Evolutionary conservation across 2,797 vertebrate genomes (phyloP).

Genomic region (Danio kyathit): DNA sequence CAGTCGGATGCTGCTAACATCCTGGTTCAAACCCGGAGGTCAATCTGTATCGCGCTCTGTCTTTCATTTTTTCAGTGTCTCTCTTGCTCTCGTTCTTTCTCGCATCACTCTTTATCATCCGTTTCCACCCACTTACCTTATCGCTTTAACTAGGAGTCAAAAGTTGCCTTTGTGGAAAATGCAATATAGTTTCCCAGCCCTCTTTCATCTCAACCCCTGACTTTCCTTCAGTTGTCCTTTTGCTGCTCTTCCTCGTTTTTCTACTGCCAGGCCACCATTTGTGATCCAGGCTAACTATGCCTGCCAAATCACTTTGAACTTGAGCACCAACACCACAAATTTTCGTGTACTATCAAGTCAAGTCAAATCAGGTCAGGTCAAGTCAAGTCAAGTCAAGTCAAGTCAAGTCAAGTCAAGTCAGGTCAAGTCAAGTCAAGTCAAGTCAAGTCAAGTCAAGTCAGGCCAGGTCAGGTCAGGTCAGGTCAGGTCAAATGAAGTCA

Average conservation of each 20-base stretch:
- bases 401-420: too few species aligned
- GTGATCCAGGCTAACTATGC: not conserved
- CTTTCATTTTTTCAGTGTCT: slow-evolving; percentile 51
- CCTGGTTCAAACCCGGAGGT: slow-evolving; percentile 65
- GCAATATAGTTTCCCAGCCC: not conserved
- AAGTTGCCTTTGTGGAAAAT: slow-evolving; percentile 22
- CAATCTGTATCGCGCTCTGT: slow-evolving; percentile 54
- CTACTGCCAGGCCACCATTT: slow-evolving; percentile 28
- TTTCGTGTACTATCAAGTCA: not conserved
- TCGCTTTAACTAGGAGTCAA: slow-evolving; percentile 1
- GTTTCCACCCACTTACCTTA: slow-evolving; percentile 49
- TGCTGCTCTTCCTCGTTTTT: slow-evolving; percentile 13
- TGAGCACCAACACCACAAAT: slow-evolving; percentile 9
- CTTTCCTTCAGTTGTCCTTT: not conserved
- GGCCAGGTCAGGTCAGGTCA: too few species aligned
- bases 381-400: too few species aligned
- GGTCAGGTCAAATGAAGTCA: too few species aligned
- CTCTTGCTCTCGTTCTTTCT: slow-evolving; percentile 52
- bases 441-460: too few species aligned
- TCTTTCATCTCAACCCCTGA: slow-evolving; percentile 13
- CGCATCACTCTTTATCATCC: slow-evolving; percentile 45
- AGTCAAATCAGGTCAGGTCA: too few species aligned
- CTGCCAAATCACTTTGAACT: slow-evolving; percentile 13
- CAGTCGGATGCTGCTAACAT: slow-evolving; percentile 72
- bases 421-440: too few species aligned